Conservation (phyloP, 1,140 invertebrate species). For the Aphis gossypii region DNA sequence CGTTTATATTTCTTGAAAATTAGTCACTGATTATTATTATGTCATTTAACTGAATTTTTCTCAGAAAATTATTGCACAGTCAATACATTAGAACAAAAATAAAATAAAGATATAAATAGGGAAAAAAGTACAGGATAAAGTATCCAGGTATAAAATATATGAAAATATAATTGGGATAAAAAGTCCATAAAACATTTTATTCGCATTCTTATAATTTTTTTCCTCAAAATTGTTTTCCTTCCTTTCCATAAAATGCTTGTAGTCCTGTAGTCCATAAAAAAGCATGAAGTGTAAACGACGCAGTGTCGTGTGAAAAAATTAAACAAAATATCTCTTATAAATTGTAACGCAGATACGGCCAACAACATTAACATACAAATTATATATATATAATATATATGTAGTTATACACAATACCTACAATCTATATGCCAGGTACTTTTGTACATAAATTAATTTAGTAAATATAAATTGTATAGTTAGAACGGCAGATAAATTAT, state of each 20-base stretch:
- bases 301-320: not conserved
- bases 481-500: not conserved
- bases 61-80: not conserved
- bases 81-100: not conserved
- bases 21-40: conserved; percentile 6
- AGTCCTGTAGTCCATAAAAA: not conserved
- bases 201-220: not conserved
- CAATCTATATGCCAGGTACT: not conserved
- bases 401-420: not conserved
- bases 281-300: not conserved
- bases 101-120: not conserved
- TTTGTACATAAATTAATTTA: not conserved
- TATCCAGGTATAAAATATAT: not conserved
- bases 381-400: not conserved
- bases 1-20: not conserved
- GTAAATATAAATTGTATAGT: not conserved
- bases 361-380: not conserved
- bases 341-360: not conserved
- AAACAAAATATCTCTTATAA: not conserved
- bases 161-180: not conserved
- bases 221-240: not conserved
- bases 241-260: not conserved
- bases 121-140: not conserved
- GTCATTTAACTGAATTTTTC: not conserved
- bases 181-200: not conserved